A percentile compares a stretch with the other conserved stretches of the same genome.
Evolutionary conservation across 2,888 invertebrate species (phyloP).

Genomic region (Xestobium rufovillosum): DNA sequence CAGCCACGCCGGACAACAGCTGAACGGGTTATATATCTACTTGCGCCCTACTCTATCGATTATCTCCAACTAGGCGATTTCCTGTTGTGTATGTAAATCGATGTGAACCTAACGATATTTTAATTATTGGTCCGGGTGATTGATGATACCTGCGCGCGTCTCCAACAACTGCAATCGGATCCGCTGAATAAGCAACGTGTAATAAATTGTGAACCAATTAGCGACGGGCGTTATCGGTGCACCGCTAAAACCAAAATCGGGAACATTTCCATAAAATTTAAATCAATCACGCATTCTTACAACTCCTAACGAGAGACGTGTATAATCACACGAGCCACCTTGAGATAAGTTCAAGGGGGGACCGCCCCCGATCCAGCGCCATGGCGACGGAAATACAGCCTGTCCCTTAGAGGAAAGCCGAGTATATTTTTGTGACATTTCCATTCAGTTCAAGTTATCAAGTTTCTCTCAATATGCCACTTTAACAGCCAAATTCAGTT

Average conservation of each 20-base stretch:
- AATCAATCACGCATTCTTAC: slow-evolving; percentile 26
- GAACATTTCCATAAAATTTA: slow-evolving; percentile 31
- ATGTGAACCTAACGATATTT: slow-evolving; percentile 35
- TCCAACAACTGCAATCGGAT: slow-evolving; percentile 17
- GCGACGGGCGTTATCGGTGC: slow-evolving; percentile 25
- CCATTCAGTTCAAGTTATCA: too few relatives aligned
- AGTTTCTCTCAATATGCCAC: too few relatives aligned
- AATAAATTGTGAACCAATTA: slow-evolving; percentile 31
- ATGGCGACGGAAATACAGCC: too few relatives aligned
- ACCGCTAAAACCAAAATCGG: slow-evolving; percentile 21
- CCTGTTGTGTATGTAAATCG: slow-evolving; percentile 31
- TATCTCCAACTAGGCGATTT: slow-evolving; percentile 20
- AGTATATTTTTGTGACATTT: too few relatives aligned
- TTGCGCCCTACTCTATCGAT: slow-evolving; percentile 21
- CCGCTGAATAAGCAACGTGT: slow-evolving; percentile 18
- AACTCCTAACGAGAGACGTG: slow-evolving; percentile 1
- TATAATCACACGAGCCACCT: neutral
- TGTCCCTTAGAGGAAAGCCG: too few relatives aligned
- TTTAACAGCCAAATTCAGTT: too few relatives aligned
- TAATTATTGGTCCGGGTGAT: slow-evolving; percentile 32
- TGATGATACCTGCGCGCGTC: slow-evolving; percentile 25
- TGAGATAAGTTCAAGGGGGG: neutral
- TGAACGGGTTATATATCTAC: slow-evolving; percentile 23
- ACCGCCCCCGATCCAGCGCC: too few relatives aligned
- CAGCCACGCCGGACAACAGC: slow-evolving; percentile 23